Percentiles rank a stretch among this genome's conserved stretches.
Conservation (phyloP, 2,113 vertebrate genomes). For the Psephotus haematonotus region DNA sequence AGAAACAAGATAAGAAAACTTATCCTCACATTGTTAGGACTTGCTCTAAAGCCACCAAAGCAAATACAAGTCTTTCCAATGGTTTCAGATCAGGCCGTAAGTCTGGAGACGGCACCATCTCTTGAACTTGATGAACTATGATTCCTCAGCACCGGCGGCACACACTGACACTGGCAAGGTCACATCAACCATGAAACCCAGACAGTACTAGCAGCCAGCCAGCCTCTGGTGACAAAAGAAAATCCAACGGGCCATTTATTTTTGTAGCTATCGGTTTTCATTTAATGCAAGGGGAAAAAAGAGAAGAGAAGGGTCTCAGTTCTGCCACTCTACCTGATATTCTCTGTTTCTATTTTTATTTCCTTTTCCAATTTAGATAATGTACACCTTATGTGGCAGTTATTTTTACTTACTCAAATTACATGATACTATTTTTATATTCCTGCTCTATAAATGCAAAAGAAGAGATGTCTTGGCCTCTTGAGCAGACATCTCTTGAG, state of each 20-base stretch:
- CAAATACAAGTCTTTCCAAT: background rate
- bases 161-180: background rate
- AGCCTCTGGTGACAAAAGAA: background rate
- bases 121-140: background rate
- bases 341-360: background rate
- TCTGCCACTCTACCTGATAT: background rate
- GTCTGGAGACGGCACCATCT: background rate
- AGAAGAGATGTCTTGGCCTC: background rate
- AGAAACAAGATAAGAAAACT: background rate
- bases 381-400: background rate
- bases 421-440: background rate
- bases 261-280: background rate
- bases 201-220: background rate
- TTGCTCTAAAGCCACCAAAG: background rate
- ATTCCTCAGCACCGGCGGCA: background rate
- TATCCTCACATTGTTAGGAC: background rate
- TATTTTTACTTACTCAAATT: conserved; percentile 10
- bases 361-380: background rate
- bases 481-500: background rate
- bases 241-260: background rate
- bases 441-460: background rate
- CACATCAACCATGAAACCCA: background rate
- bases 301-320: background rate
- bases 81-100: background rate
- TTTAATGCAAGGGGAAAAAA: background rate